Base-by-base conservation (phyloP, 2,888 invertebrate species). In the Conomelus anceps region DNA sequence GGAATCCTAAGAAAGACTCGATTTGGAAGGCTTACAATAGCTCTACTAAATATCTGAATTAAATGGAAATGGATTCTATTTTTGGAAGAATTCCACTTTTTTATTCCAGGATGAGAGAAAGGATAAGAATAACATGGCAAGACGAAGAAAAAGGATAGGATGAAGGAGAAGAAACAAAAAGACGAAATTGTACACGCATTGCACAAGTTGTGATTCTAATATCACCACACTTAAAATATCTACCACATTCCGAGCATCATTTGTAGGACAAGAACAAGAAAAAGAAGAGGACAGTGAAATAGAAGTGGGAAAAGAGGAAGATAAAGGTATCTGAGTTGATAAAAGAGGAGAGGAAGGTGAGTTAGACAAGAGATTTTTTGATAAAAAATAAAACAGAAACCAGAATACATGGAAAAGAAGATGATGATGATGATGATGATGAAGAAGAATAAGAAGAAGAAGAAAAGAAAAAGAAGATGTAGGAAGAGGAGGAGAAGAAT, bases 391-490 rank as follows among this genome's bases (percentile, higher is more conserved):
- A 41, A 41, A 41, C 11, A 41, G 41, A 41, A 41, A 20, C 11
- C 11, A 20, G 17, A 41, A 20, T 13, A 41, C 13, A 41, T 17
- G 41, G 41, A 20, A 41, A 41, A 41, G 92, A 94, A 94, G 91
- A 92, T 91, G 91, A 92, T 91, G 91, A 92, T 89, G 41, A 20
- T 41, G 91, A 91, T 88, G 91, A 91, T 89, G 90, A 91, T 90
- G 92, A 91, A 91, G 91, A 92, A 88, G 91, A 91, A 89, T 91
- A 91, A 23, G 92, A 91, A 23, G 92, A 90, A 29, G 91, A 23
- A 88, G 22, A 29, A n/a, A 29, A 29, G 34, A 29, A 88, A 29
- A 23, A 22, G 22, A 41, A 24, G 24, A 24, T 17, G 29, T 20
- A 87, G 87, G 22, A 1, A 24, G 24, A 87, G 87, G 29, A 26